Evolutionary conservation across 1,140 invertebrate genomes (phyloP).

Genomic region (Octopus bimaculoides): DNA sequence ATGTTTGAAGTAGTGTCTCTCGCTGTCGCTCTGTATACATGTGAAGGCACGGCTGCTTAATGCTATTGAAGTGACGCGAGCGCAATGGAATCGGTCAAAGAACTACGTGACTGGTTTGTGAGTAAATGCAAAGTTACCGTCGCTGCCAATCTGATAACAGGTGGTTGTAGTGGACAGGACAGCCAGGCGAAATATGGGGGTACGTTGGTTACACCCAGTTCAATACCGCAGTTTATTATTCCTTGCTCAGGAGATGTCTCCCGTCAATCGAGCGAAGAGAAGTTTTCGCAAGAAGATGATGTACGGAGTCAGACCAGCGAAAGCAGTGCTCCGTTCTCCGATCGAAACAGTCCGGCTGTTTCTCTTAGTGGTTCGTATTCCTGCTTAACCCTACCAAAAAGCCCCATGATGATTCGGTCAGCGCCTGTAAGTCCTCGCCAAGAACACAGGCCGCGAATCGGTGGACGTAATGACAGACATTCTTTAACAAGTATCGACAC

Average conservation of each 20-base stretch:
- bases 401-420: conserved; percentile 29
- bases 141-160: conserved; percentile 7
- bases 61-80: neutral
- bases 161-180: conserved; percentile 11
- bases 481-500: conserved; percentile 3
- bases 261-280: conserved; percentile 32
- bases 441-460: conserved; percentile 24
- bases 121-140: conserved; percentile 34
- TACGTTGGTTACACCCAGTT: conserved; percentile 40
- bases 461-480: neutral
- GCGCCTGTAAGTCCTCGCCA: conserved; percentile 42
- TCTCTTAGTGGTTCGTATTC: conserved; percentile 32
- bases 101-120: conserved; percentile 44
- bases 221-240: conserved; percentile 50
- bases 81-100: conserved; percentile 42
- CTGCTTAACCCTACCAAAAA: conserved; percentile 32
- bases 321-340: conserved; percentile 30
- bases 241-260: conserved; percentile 46
- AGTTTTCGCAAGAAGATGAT: conserved; percentile 35
- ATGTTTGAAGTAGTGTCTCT: neutral
- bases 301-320: conserved; percentile 27
- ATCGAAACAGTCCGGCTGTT: conserved; percentile 33
- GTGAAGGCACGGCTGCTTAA: neutral
- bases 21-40: neutral
- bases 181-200: neutral